Evolutionary conservation across 2,113 vertebrate species (phyloP).

Genomic region (Heloderma charlesbogerti): DNA sequence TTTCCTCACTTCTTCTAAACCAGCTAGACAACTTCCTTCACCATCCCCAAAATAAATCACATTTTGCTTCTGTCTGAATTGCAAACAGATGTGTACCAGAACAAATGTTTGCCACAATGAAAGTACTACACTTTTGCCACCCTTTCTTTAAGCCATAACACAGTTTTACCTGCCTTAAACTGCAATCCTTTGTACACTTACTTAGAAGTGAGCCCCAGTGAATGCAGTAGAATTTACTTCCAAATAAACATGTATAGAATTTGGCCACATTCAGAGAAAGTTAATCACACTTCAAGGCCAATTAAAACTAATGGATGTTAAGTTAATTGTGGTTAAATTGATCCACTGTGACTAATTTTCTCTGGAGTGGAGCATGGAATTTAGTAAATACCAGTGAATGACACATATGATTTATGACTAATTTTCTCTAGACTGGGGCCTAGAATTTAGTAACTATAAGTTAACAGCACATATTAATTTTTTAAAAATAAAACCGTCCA

Average conservation of each 20-base stretch:
- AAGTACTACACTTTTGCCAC: not conserved
- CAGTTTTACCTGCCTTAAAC: not conserved
- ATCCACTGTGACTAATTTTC: not conserved
- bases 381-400: not conserved
- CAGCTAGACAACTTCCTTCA: slow-evolving; percentile 5
- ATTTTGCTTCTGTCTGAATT: slow-evolving; percentile 13
- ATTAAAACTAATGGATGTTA: not conserved
- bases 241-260: not conserved
- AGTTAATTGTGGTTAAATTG: not conserved
- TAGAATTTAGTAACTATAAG: not conserved
- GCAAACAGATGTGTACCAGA: slow-evolving; percentile 16
- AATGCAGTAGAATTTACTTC: not conserved
- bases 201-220: not conserved
- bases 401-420: not conserved
- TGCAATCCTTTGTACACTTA: not conserved
- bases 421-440: not conserved
- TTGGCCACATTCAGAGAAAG: not conserved
- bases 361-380: not conserved
- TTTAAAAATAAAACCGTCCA: not conserved
- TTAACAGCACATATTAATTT: not conserved
- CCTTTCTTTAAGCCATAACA: not conserved
- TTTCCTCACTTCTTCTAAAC: slow-evolving; percentile 4
- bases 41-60: not conserved
- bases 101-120: not conserved
- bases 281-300: not conserved